Percentiles rank a stretch among this genome's conserved stretches.
phyloP scores from a whole-genome alignment of 1,140 invertebrate genomes.

The Drosophila murphyi region DNA sequence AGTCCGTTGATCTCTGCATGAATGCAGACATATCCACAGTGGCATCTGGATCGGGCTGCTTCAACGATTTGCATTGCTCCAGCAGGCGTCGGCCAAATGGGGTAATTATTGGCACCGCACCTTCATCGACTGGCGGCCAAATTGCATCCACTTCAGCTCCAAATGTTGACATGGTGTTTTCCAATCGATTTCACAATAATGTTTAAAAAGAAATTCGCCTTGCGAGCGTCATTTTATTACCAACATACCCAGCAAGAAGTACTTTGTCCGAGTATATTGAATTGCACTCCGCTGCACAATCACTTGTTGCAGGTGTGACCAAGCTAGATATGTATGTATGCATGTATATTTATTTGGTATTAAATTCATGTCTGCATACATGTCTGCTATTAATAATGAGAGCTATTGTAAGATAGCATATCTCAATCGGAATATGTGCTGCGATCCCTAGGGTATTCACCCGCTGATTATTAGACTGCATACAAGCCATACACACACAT shows the following conservation, averaged over 20 bases:
- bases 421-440: too few relatives aligned
- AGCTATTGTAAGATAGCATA: too few relatives aligned
- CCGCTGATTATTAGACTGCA: too few relatives aligned
- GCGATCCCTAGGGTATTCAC: too few relatives aligned
- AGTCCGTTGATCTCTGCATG: constrained; percentile 31
- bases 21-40: background rate
- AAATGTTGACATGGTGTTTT: constrained; percentile 46
- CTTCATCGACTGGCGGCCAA: constrained; percentile 44
- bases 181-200: constrained; percentile 28
- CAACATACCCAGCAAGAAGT: background rate
- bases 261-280: background rate
- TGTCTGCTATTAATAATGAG: too few relatives aligned
- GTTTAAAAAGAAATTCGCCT: constrained; percentile 10
- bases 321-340: background rate
- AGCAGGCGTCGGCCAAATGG: constrained; percentile 43
- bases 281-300: background rate
- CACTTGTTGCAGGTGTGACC: background rate
- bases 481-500: too few relatives aligned
- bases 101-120: background rate
- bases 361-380: too few relatives aligned
- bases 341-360: too few relatives aligned
- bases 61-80: constrained; percentile 28
- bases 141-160: constrained; percentile 50
- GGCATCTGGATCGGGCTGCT: constrained; percentile 23
- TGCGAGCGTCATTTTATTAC: constrained; percentile 24